Conservation (phyloP, 2,888 invertebrate genomes). For the Yponomeuta sedellus region DNA sequence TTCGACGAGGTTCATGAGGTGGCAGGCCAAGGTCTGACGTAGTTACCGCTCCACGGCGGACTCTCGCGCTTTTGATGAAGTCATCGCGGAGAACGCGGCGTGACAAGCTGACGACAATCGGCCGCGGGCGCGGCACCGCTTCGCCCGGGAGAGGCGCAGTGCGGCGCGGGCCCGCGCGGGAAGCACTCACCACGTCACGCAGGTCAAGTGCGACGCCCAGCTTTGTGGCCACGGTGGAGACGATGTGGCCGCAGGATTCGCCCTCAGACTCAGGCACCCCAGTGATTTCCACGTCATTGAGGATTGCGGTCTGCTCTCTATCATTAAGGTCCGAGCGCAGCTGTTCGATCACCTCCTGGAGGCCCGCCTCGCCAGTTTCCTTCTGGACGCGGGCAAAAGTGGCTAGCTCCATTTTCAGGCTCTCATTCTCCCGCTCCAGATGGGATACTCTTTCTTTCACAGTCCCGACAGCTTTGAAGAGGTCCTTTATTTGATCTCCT, state of each 20-base stretch:
- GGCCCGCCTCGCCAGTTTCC: too few species aligned
- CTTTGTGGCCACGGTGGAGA: too few species aligned
- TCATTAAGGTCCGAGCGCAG: not conserved
- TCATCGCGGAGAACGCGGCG: constrained; percentile 7
- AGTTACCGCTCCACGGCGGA: not conserved
- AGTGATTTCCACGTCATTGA: constrained; percentile 4
- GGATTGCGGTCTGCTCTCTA: not conserved
- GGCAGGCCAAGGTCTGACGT: constrained; percentile 7
- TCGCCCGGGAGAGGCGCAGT: too few species aligned
- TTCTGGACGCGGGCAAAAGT: too few species aligned
- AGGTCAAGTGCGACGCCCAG: not conserved
- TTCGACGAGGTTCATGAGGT: not conserved
- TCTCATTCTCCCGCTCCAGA: too few species aligned
- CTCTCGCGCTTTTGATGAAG: constrained; percentile 3
- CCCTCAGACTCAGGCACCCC: not conserved
- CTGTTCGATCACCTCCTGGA: not conserved
- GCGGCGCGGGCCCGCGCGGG: constrained; percentile 1
- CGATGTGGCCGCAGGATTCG: too few species aligned
- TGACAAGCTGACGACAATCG: not conserved
- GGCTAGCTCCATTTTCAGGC: too few species aligned
- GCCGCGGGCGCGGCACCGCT: not conserved
- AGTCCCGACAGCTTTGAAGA: too few species aligned
- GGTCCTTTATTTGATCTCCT: too few species aligned
- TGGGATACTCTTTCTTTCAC: too few species aligned
- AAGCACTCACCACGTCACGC: not conserved